These are phyloP conservation scores for Uropetala carovei DNA, from an alignment of 2,888 invertebrate species.

Conservation along the genomic window DNA sequence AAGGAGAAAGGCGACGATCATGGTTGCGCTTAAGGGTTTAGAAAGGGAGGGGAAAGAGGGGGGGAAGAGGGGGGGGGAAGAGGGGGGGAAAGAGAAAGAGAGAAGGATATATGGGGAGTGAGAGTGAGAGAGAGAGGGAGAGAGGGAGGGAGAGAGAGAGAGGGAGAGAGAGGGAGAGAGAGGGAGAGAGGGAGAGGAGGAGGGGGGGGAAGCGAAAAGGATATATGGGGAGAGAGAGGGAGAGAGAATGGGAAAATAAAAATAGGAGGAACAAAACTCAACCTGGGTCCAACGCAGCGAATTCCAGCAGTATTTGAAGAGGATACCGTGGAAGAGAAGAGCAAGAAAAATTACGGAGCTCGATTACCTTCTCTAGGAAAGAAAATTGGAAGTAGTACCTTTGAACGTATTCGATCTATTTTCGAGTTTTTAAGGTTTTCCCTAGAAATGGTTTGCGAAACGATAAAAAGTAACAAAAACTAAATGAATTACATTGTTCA, in stretches of 20 bases:
- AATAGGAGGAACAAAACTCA: background rate
- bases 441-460: no score
- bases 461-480: no score
- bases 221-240: background rate
- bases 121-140: background rate
- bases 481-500: no score
- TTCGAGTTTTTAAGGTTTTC: no score
- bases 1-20: constrained; percentile 1
- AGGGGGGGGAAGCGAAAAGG: background rate
- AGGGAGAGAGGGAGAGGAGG: background rate
- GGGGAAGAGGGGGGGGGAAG: background rate
- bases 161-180: background rate
- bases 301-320: no score
- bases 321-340: no score
- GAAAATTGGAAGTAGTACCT: no score
- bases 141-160: background rate
- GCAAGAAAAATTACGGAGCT: no score
- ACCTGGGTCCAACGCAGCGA: no score
- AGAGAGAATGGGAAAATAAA: background rate
- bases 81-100: background rate
- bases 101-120: background rate
- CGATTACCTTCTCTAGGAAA: no score
- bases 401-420: no score
- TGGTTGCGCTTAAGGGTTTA: background rate
- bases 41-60: background rate